phyloP scores from a whole-genome alignment of 2,888 invertebrate species.

The Tinea trinotella region DNA sequence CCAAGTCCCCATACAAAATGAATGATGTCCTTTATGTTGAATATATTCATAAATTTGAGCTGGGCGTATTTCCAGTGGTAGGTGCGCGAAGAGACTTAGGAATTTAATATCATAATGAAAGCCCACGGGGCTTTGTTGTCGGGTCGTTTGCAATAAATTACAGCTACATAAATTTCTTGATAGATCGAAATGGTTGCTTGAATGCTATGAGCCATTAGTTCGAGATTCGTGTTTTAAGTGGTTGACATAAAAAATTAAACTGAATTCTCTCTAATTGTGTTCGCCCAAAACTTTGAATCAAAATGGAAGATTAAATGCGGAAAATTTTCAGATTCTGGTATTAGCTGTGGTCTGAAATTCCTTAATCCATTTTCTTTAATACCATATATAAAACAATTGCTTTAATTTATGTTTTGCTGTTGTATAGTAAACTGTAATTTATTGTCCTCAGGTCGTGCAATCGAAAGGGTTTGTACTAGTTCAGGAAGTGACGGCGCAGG shows the following conservation, averaged over 20 bases:
- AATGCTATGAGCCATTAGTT: conserved; percentile 8
- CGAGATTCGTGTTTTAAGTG: conserved; percentile 7
- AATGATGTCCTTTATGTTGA: not conserved
- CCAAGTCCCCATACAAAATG: too few relatives aligned
- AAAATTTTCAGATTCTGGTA: not conserved
- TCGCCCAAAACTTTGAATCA: not conserved
- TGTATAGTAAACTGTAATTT: not conserved
- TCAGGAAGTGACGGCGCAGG: conserved; percentile 76
- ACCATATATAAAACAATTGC: not conserved
- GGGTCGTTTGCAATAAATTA: conserved; percentile 39
- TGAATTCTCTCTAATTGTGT: not conserved
- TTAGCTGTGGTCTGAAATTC: not conserved
- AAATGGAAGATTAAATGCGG: not conserved
- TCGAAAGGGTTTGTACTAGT: conserved; percentile 89
- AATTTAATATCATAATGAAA: conserved; percentile 41
- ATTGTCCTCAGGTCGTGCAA: conserved; percentile 82
- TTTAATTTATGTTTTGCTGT: not conserved
- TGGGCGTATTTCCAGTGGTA: conserved; percentile 3
- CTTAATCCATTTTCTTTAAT: not conserved
- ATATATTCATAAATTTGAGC: conserved; percentile 1
- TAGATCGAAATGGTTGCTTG: conserved; percentile 15
- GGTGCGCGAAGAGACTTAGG: conserved; percentile 23
- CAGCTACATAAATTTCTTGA: conserved; percentile 33
- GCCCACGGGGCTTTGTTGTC: conserved; percentile 31
- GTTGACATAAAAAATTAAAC: not conserved